A percentile compares a stretch with the other conserved stretches of the same genome.
These are phyloP conservation scores for Zonotrichia albicollis DNA, from an alignment of 2,797 vertebrate genomes.

Conservation along the genomic window DNA sequence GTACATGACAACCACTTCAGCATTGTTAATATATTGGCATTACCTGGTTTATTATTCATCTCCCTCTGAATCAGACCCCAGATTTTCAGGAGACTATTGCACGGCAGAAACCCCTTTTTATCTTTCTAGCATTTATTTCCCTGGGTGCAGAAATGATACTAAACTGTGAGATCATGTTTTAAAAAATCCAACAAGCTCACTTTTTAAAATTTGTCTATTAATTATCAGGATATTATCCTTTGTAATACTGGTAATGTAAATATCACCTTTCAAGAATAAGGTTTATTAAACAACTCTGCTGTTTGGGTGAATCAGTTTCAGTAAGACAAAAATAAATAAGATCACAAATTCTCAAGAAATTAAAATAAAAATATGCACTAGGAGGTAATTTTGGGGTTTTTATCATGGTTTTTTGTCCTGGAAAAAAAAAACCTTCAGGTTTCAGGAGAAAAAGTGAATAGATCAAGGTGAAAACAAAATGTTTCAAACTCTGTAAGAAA, in stretches of 20 bases:
- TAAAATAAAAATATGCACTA: not conserved
- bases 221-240: not conserved
- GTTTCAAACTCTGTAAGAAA: not conserved
- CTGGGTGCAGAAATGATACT: not conserved
- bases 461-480: not conserved
- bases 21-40: slow-evolving; percentile 60
- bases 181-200: not conserved
- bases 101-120: not conserved
- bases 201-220: not conserved
- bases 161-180: not conserved
- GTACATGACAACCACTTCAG: slow-evolving; percentile 44
- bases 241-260: not conserved
- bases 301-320: not conserved
- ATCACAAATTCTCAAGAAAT: not conserved
- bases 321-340: not conserved
- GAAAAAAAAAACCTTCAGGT: not conserved
- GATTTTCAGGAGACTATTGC: slow-evolving; percentile 2
- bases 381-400: not conserved
- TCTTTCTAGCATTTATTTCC: not conserved
- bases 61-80: slow-evolving; percentile 4
- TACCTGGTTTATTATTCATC: slow-evolving; percentile 63
- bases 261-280: not conserved
- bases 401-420: not conserved
- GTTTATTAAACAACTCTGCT: not conserved
- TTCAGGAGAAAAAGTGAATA: not conserved